Percentiles rank a stretch among this genome's conserved stretches.
phyloP scores from a whole-genome alignment of 2,888 invertebrate species.

The Smittia aterrima region DNA sequence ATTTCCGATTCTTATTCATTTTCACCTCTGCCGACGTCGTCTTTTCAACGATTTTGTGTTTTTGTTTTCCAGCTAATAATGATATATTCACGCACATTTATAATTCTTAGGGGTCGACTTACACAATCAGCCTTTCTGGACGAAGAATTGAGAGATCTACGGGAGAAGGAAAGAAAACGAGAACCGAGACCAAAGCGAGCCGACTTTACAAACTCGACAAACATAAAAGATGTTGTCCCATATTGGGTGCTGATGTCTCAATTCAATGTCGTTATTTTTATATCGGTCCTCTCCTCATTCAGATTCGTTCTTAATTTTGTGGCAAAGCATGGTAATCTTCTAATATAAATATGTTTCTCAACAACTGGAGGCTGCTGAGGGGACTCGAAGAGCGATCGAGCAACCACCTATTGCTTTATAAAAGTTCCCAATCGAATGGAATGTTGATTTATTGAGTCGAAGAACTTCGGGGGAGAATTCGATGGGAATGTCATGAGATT shows the following conservation, averaged over 20 bases:
- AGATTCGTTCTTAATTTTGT: neutral
- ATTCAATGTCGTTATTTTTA: constrained; percentile 10
- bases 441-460: too few relatives aligned
- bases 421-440: too few relatives aligned
- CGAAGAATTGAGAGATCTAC: constrained; percentile 17
- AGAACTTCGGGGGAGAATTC: too few relatives aligned
- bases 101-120: constrained; percentile 28
- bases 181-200: constrained; percentile 25
- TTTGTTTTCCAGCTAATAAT: constrained; percentile 26
- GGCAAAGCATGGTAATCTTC: constrained; percentile 34
- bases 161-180: neutral
- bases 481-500: too few relatives aligned
- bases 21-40: neutral
- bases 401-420: too few relatives aligned
- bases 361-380: too few relatives aligned
- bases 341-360: too few relatives aligned
- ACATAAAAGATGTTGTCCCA: constrained; percentile 33
- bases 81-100: constrained; percentile 36
- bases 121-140: too few relatives aligned
- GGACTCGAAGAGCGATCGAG: too few relatives aligned
- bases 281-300: neutral
- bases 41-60: constrained; percentile 3
- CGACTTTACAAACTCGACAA: constrained; percentile 20
- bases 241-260: constrained; percentile 38
- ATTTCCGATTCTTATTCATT: constrained; percentile 24